A percentile compares a stretch with the other conserved stretches of the same genome.
These are phyloP conservation scores for Porites rus DNA, from an alignment of 92 coral and sea anemone species.

Conservation along the genomic window DNA sequence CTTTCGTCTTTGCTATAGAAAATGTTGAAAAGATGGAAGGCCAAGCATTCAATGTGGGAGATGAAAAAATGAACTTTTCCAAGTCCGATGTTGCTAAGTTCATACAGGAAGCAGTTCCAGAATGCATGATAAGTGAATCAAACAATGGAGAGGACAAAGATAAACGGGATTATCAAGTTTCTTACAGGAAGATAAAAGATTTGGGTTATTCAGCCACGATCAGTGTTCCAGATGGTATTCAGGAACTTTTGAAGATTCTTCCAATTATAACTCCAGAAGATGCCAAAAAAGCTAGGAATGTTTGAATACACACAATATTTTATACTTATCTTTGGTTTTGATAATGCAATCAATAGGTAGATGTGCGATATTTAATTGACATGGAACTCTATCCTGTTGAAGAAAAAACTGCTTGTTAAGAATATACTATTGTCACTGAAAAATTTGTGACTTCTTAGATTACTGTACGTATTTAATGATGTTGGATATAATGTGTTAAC, in stretches of 20 bases:
- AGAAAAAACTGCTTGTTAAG: too few species aligned
- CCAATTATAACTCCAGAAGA: conserved; percentile 82
- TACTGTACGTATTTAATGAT: too few species aligned
- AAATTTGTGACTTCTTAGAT: too few species aligned
- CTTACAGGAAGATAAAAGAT: conserved; percentile 78
- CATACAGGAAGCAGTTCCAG: conserved; percentile 74
- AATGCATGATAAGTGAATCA: conserved; percentile 82
- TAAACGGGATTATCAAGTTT: conserved; percentile 87
- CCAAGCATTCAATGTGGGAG: conserved; percentile 88
- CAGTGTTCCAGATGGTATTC: conserved; percentile 77
- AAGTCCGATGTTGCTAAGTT: conserved; percentile 79
- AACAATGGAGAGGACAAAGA: conserved; percentile 86
- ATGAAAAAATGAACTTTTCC: conserved; percentile 89
- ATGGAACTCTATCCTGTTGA: too few species aligned
- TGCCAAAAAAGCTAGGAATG: conserved; percentile 82
- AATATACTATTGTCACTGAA: too few species aligned
- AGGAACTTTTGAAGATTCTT: conserved; percentile 80
- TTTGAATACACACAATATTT: conserved; percentile 4
- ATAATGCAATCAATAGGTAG: too few species aligned
- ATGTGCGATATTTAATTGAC: too few species aligned
- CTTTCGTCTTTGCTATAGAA: conserved; percentile 84
- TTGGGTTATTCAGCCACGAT: conserved; percentile 82
- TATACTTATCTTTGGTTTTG: too few species aligned
- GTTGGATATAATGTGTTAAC: too few species aligned
- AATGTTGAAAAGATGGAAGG: conserved; percentile 79